Evolutionary conservation across 2,113 vertebrate species (phyloP), one percentile per base, ranked within the genome.

Genomic region (Apodemus speciosus): DNA sequence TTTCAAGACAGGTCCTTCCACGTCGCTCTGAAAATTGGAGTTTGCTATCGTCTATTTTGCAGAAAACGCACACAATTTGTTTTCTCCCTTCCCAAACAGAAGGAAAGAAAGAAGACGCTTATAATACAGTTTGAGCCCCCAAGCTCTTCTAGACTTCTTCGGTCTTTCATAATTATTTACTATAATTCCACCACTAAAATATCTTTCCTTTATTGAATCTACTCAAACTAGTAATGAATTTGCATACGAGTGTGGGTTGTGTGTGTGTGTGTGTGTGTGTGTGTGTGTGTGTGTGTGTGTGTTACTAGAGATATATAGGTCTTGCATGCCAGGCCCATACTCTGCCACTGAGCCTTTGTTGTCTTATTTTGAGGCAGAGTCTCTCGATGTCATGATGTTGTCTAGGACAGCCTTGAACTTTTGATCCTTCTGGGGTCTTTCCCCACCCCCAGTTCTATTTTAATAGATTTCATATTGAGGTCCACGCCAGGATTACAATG

Each of bases 71-170:
- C 16, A 32, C 62, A 51, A 2, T 66, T 83, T 80, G 0, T 84
- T 86, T 83, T 64, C 85, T 53, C 0, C 15, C 80, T 91, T 35
- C 53, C 76, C 32, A 84, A 91, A 35, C 21, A 9, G 79, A 38
- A 90, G 72, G 73, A 88, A 72, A 84, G 76, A 94, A 66, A 32
- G 69, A 87, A 76, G 73, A 69, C 30, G 60, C 1, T 62, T 53
- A 20, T 25, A 58, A 90, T 79, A 46, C 15, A 53, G 20, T 38
- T 30, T 53, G 49, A 95, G n/a, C 75, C 79, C 79, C 69, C 2
- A 38, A 73, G 79, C 79, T 38, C 51, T 20, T 90, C 46, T 46
- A 83, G 40, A 71, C 60, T 72, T 58, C 60, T 85, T 30, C 43
- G 49, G 11, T 0, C 21, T 64, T 93, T 72, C 46, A 38, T 40